Conservation (phyloP, 2,113 vertebrate genomes). For the Oncorhynchus keta region DNA sequence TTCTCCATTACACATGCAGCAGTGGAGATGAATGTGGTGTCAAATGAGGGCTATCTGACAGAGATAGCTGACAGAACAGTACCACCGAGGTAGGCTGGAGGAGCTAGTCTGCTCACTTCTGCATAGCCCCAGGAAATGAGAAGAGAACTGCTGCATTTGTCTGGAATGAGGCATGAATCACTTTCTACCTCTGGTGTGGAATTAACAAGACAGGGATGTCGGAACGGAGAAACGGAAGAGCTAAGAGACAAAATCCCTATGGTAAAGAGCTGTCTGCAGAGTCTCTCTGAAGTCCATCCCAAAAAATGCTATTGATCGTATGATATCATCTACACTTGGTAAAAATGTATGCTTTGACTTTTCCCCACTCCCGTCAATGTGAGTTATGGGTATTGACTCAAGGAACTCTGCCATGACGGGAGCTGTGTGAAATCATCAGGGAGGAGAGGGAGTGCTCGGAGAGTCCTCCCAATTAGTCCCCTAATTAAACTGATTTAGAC, state of each 20-base stretch:
- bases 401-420: neutral
- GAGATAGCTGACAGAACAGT: constrained; percentile 3
- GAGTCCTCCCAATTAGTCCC: constrained; percentile 27
- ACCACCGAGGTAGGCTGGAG: neutral
- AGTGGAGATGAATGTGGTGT: constrained; percentile 8
- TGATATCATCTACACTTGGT: neutral
- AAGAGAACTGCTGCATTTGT: neutral
- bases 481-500: constrained; percentile 37
- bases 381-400: neutral
- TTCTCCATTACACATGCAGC: neutral
- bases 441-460: neutral
- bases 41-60: neutral
- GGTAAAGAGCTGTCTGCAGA: neutral
- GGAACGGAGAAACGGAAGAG: neutral
- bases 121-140: constrained; percentile 3
- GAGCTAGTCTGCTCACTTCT: neutral
- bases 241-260: neutral
- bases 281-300: neutral
- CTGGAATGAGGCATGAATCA: constrained; percentile 3
- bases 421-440: neutral
- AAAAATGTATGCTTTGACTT: neutral
- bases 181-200: neutral
- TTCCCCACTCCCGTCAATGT: neutral
- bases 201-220: constrained; percentile 13
- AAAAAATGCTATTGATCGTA: neutral